Evolutionary conservation across 64 coral and sea anemone species (phyloP), one percentile per base, ranked within the genome.

Genomic region (Catalaphyllia jardinei): DNA sequence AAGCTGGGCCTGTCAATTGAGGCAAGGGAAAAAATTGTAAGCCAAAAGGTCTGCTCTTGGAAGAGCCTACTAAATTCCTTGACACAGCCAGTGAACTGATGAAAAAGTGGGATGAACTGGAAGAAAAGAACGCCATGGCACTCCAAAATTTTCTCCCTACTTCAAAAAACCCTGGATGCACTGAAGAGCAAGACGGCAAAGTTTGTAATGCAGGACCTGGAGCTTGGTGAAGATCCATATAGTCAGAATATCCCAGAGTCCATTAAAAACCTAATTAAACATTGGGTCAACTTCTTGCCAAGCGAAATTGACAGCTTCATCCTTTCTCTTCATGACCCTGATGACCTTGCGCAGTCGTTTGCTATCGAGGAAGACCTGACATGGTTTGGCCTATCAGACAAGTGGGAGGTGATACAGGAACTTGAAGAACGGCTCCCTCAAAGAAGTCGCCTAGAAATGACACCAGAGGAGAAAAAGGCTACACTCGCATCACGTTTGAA

Each of bases 341-440:
- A 67, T 42, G 87, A 89, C 64, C 64, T 78, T 38, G 27, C 65
- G 57, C 55, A 89, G 31, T 89, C 87, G 35, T 75, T 24, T 50
- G n/a, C 29, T 16, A 77, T 61, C 52, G 87, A 89, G 77, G 77
- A 75, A 78, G 87, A 89, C 59, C 25, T 89, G 59, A 64, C 75
- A 27, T 89, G 87, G 87, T 89, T 89, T 89, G 75, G 87, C 35
- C 31, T 89, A 77, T 89, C 87, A 78, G 75, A 89, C 75, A 89
- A 89, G 87, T 89, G 75, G 87, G 60, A 78, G 38, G 74, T 89
- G 59, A 78, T 16, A 78, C 59, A 78, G 38, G 50, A 79, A 49
- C 59, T 78, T 51, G 33, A 65, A 57, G 0, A 89, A 17, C 72
- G 63, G 29, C 33, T 78, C 52, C 87, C 87, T 62, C 24, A 10